Conservation (phyloP, 64 coral and sea anemone species). For the Astreopora myriophthalma region DNA sequence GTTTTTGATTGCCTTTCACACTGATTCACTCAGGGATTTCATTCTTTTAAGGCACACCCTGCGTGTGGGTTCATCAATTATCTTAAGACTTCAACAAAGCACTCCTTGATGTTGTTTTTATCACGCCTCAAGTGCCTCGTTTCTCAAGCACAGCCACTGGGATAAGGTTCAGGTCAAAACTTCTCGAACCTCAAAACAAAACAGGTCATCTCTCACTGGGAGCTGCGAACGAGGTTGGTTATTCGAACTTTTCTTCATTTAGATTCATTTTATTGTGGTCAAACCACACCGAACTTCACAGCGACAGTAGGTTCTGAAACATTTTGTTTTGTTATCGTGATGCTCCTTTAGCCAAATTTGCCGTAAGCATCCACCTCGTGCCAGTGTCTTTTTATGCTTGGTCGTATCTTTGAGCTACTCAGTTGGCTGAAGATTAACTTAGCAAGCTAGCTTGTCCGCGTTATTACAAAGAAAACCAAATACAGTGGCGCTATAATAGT, state of each 20-base stretch:
- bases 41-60: background rate
- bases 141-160: background rate
- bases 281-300: background rate
- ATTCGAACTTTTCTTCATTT: background rate
- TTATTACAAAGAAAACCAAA: background rate
- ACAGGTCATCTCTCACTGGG: background rate
- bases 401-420: no score
- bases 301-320: background rate
- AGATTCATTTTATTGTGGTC: background rate
- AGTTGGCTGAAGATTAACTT: no score
- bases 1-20: background rate
- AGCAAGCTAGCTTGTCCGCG: no score
- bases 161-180: no score
- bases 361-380: no score
- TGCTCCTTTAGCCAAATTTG: background rate
- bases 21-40: background rate
- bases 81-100: background rate
- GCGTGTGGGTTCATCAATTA: background rate
- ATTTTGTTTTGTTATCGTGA: background rate
- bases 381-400: no score
- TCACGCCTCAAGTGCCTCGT: background rate
- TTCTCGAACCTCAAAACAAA: background rate
- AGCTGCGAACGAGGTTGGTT: background rate
- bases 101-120: background rate
- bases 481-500: background rate